A percentile compares a stretch with the other conserved stretches of the same genome.
These are phyloP conservation scores for Plectrocnemia conspersa DNA, from an alignment of 1,140 invertebrate genomes.

Conservation along the genomic window DNA sequence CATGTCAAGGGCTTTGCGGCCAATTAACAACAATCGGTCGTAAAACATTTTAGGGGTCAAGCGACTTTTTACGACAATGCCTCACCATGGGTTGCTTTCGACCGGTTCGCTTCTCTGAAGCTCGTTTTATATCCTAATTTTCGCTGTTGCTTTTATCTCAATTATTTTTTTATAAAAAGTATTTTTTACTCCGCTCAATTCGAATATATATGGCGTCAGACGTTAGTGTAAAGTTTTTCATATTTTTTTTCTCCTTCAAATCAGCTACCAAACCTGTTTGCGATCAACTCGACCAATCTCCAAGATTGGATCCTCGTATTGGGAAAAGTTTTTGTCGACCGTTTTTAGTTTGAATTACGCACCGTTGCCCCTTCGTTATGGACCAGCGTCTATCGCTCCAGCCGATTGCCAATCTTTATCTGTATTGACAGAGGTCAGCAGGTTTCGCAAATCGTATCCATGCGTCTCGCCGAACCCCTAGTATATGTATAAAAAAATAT, in stretches of 20 bases:
- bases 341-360: constrained; percentile 4
- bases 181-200: too few relatives aligned
- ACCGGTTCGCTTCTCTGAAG: too few relatives aligned
- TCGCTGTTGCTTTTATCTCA: too few relatives aligned
- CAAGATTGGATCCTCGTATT: neutral
- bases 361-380: constrained; percentile 11
- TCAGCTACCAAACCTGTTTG: neutral
- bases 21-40: constrained; percentile 18
- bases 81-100: too few relatives aligned
- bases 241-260: neutral
- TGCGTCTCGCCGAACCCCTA: neutral
- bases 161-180: too few relatives aligned
- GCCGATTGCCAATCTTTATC: constrained; percentile 11
- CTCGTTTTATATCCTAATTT: too few relatives aligned
- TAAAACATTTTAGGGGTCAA: constrained; percentile 16
- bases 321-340: neutral
- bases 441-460: neutral
- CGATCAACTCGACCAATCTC: neutral
- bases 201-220: too few relatives aligned
- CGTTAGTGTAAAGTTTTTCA: neutral
- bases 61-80: neutral
- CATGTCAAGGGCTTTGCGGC: neutral
- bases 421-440: neutral
- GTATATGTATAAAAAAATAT: neutral
- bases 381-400: constrained; percentile 1